Percentiles rank a stretch among this genome's conserved stretches.
These are phyloP conservation scores for Athripsodes cinereus DNA, from an alignment of 2,888 invertebrate species.

Conservation along the genomic window DNA sequence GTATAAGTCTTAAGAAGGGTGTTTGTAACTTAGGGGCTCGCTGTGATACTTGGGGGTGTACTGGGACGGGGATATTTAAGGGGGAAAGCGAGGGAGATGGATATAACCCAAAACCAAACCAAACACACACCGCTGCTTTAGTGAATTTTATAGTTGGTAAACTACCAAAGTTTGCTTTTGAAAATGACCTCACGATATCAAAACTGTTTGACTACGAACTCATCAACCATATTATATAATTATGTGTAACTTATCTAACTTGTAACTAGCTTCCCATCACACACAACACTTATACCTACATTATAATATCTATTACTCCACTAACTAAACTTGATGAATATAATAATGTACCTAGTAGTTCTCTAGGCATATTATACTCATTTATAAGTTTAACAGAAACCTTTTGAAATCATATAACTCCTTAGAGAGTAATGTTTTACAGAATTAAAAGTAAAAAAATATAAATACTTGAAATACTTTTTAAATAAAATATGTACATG, in stretches of 20 bases:
- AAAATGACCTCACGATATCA: not conserved
- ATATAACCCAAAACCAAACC: not conserved
- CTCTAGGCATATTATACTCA: too few species aligned
- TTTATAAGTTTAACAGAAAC: too few species aligned
- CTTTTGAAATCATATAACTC: too few species aligned
- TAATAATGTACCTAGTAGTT: too few species aligned
- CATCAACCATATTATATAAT: not conserved
- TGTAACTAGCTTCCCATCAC: too few species aligned
- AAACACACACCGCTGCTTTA: not conserved
- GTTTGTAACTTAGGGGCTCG: not conserved
- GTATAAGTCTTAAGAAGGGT: slow-evolving; percentile 1
- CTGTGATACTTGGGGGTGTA: not conserved
- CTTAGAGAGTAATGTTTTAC: too few species aligned
- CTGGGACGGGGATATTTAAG: not conserved
- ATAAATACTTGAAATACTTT: too few species aligned
- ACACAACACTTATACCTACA: too few species aligned
- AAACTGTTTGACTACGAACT: not conserved
- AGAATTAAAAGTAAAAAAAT: too few species aligned
- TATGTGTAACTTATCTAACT: not conserved
- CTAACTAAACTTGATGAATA: too few species aligned
- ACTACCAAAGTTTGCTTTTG: not conserved
- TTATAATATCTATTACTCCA: too few species aligned
- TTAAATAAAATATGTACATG: too few species aligned
- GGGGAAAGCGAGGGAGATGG: not conserved
- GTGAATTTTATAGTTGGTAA: not conserved